Conservation (phyloP, 2,888 invertebrate genomes). For the Eudemis profundana region DNA sequence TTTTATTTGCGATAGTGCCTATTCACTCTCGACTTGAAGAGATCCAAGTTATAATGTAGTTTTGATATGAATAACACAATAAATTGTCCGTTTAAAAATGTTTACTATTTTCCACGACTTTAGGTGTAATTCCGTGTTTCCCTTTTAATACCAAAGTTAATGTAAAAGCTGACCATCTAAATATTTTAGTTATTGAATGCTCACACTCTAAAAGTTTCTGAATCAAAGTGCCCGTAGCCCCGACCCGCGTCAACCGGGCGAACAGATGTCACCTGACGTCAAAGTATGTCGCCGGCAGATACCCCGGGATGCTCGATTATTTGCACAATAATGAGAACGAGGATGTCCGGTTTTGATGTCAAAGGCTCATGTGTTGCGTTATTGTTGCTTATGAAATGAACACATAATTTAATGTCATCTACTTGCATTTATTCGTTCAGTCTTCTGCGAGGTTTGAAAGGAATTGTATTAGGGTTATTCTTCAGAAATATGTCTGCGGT, state of each 20-base stretch:
- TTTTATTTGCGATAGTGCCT: too few relatives aligned
- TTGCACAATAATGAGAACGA: conserved; percentile 38
- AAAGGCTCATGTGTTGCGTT: conserved; percentile 28
- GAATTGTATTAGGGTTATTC: too few relatives aligned
- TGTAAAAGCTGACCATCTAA: conserved; percentile 13
- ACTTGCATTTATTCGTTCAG: too few relatives aligned
- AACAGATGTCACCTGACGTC: conserved; percentile 53
- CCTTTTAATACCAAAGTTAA: neutral
- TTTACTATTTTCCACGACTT: too few relatives aligned
- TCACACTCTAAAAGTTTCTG: conserved; percentile 38
- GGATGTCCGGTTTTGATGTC: conserved; percentile 30
- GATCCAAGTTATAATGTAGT: too few relatives aligned
- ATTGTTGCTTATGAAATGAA: neutral
- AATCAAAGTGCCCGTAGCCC: conserved; percentile 55
- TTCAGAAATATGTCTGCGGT: too few relatives aligned
- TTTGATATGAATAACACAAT: too few relatives aligned
- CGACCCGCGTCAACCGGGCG: conserved; percentile 53
- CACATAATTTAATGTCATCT: too few relatives aligned
- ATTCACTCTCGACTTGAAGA: too few relatives aligned
- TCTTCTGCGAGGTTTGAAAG: too few relatives aligned
- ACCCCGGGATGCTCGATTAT: conserved; percentile 53
- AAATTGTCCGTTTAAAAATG: too few relatives aligned
- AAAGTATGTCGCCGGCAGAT: conserved; percentile 46
- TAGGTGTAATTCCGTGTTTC: conserved; percentile 1
- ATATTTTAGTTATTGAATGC: conserved; percentile 22